phyloP scores from a whole-genome alignment of 2,113 vertebrate genomes.

The Calcarius ornatus region DNA sequence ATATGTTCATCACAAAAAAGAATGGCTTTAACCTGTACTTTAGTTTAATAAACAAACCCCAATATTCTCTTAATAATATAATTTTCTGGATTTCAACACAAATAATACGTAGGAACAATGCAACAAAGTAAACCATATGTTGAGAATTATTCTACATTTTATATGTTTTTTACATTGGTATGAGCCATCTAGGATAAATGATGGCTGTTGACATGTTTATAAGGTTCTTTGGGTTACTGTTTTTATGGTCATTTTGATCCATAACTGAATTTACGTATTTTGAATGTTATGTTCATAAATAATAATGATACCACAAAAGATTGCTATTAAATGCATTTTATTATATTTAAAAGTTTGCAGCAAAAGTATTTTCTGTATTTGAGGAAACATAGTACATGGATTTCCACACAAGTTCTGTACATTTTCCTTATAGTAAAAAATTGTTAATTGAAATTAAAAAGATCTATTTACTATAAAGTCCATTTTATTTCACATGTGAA shows the following conservation, averaged over 20 bases:
- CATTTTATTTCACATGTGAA: conserved; percentile 63
- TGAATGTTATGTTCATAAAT: conserved; percentile 48
- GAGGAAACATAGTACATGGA: conserved; percentile 55
- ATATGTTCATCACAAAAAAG: conserved; percentile 80
- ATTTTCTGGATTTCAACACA: conserved; percentile 77
- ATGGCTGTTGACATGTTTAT: conserved; percentile 67
- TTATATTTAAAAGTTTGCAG: conserved; percentile 52
- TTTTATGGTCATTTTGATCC: conserved; percentile 61
- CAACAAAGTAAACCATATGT: conserved; percentile 48
- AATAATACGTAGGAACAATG: conserved; percentile 50
- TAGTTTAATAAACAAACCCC: conserved; percentile 78
- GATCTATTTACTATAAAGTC: conserved; percentile 49
- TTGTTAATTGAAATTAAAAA: conserved; percentile 37
- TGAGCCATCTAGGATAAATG: conserved; percentile 61
- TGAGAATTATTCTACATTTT: conserved; percentile 66
- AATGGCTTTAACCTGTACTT: conserved; percentile 75
- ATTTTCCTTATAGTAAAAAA: conserved; percentile 42
- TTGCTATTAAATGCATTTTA: conserved; percentile 60
- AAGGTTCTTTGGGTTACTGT: conserved; percentile 62
- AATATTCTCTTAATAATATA: conserved; percentile 81
- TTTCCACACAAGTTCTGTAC: conserved; percentile 51
- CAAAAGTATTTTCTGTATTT: conserved; percentile 63
- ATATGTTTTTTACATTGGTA: conserved; percentile 72
- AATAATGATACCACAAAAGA: conserved; percentile 42
- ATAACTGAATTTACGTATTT: conserved; percentile 56